Evolutionary conservation across 2,113 vertebrate genomes (phyloP).

Genomic region (Phalacrocorax pelagicus): DNA sequence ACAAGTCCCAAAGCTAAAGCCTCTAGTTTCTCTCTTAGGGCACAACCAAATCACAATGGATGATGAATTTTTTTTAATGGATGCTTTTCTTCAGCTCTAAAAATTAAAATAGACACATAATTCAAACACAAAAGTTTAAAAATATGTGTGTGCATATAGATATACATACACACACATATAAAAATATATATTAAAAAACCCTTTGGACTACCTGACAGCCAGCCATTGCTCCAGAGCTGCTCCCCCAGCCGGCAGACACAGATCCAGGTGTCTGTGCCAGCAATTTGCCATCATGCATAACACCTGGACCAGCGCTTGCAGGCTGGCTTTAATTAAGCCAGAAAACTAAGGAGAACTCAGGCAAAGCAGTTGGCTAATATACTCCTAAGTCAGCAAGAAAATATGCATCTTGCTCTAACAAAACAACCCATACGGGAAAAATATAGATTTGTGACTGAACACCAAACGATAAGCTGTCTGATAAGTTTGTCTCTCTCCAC

Average conservation of each 20-base stretch:
- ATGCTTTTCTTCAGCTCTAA: not conserved
- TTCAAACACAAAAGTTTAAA: not conserved
- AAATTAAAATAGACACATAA: not conserved
- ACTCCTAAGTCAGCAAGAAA: not conserved
- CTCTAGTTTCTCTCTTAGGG: not conserved
- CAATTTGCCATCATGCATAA: not conserved
- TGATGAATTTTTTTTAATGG: not conserved
- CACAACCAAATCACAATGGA: not conserved
- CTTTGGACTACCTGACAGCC: not conserved
- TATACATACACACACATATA: no score
- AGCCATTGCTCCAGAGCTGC: not conserved
- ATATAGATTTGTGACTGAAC: not conserved
- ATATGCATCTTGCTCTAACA: not conserved
- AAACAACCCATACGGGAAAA: not conserved
- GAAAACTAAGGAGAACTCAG: not conserved
- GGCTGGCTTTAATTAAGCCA: conserved; percentile 6
- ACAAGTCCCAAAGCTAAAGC: not conserved
- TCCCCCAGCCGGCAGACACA: not conserved
- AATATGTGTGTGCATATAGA: not conserved
- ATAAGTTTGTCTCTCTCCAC: not conserved
- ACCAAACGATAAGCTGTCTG: not conserved
- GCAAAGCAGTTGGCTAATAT: not conserved
- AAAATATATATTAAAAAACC: no score
- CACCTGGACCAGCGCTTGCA: not conserved
- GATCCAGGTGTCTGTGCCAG: not conserved